Base-by-base conservation (phyloP, 1,140 invertebrate species). In the Aphaenogaster ashmeadi region DNA sequence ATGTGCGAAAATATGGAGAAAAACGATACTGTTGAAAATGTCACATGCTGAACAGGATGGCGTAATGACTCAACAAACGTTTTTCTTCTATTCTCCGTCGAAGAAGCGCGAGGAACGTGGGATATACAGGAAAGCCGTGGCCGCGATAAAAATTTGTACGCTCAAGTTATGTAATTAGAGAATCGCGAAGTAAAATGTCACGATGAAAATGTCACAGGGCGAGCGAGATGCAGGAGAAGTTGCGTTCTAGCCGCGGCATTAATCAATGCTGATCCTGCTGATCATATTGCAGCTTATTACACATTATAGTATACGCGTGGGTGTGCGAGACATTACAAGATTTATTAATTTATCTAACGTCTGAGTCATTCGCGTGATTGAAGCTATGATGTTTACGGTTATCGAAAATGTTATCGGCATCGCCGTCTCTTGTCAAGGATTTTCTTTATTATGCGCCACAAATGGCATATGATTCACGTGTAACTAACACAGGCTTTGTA, bases 201-300 rank as follows among this genome's bases (percentile, higher is more conserved):
- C 69, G 80, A 84, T 38, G 80, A 84, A 84, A 84, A 84, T 84
- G 80, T 84, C 80, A 84, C 67, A 74, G 67, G 38, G 38, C 52
- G 44, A 74, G 11, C 27, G 27, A 60, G 52, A 56, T 66, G 80
- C 38, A 72, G 52, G 60, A 74, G 67, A 83, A 60, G 52, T 18
- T 69, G 50, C 44, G 44, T 27, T 72, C 27, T 47, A 56, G 9
- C 13, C n/a, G 27, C 21, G 56, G 38, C 44, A 74, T 84, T 84
- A 84, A 84, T 75, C 80, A 60, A 62, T 50, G 69, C 41, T n/a
- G 69, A 84, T 84, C 33, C 41, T 50, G 41, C 13, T 27, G 27
- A 60, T 60, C 41, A 47, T 72, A 36, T 75, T 84, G 33, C n/a
- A 84, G 13, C n/a, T 11, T 74, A 60, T 84, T 84, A 74, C 11